These are phyloP conservation scores for Yasuhikotakia modesta DNA, from an alignment of 2,797 vertebrate species.

Conservation along the genomic window DNA sequence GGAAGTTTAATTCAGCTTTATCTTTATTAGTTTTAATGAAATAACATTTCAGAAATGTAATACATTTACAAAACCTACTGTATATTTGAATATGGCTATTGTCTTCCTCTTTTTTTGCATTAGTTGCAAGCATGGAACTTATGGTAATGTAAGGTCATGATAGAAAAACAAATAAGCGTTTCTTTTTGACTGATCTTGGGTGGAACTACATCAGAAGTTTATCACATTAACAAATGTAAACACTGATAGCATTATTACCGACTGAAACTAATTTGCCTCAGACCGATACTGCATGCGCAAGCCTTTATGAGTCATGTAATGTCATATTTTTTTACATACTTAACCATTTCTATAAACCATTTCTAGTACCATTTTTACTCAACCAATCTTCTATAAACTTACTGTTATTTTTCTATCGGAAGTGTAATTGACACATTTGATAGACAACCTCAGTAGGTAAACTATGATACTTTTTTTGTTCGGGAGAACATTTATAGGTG, in stretches of 20 bases:
- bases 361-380: too few species aligned
- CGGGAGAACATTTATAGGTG: too few species aligned
- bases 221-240: slow-evolving; percentile 5
- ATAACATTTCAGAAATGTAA: background rate
- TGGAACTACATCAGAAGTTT: background rate
- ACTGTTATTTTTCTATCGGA: too few species aligned
- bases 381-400: too few species aligned
- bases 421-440: too few species aligned
- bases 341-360: background rate
- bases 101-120: background rate
- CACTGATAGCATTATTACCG: background rate
- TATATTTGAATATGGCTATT: background rate
- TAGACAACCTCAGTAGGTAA: too few species aligned
- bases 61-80: background rate
- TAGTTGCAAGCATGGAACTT: background rate
- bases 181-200: background rate
- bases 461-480: too few species aligned
- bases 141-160: background rate
- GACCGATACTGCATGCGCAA: background rate
- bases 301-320: background rate
- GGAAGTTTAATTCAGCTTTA: background rate
- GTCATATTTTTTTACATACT: background rate
- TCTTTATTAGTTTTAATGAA: background rate
- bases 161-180: background rate
- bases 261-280: background rate